Evolutionary conservation across 2,888 invertebrate genomes (phyloP).

Genomic region (Mystacides longicornis): DNA sequence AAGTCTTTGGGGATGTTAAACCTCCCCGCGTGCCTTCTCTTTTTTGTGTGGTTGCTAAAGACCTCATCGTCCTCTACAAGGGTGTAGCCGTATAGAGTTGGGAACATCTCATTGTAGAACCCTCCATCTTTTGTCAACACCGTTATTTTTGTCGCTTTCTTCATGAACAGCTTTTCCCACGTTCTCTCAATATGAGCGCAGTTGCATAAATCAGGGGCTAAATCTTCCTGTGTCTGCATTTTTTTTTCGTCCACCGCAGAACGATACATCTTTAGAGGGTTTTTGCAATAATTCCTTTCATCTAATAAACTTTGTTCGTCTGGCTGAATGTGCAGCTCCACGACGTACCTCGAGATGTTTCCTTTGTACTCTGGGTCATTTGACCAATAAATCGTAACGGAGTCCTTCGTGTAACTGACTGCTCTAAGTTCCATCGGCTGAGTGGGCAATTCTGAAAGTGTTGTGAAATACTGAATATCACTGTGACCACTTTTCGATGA

Average conservation of each 20-base stretch:
- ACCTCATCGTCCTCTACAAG: background rate
- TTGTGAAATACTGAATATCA: conserved; percentile 55
- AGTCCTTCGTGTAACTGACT: conserved; percentile 31
- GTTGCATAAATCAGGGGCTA: background rate
- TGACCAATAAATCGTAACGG: conserved; percentile 50
- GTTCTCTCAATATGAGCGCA: background rate
- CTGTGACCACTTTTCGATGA: conserved; percentile 48
- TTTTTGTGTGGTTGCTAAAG: background rate
- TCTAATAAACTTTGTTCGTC: conserved; percentile 38
- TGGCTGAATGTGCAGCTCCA: conserved; percentile 33
- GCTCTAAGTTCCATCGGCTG: conserved; percentile 32
- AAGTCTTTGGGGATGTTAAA: conserved; percentile 14
- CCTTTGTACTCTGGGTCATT: conserved; percentile 43
- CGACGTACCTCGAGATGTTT: conserved; percentile 32
- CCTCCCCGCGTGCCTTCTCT: conserved; percentile 7
- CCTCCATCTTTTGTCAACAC: background rate
- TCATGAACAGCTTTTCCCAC: conserved; percentile 12
- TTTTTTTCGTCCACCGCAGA: conserved; percentile 24
- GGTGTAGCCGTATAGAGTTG: background rate
- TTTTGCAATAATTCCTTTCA: conserved; percentile 44
- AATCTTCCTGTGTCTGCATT: conserved; percentile 24
- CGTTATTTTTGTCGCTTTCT: background rate
- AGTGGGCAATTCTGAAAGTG: conserved; percentile 51
- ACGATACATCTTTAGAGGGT: conserved; percentile 30
- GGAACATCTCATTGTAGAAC: background rate